Conservation (phyloP, 2,797 vertebrate species). For the Microctenopoma lineatum region DNA sequence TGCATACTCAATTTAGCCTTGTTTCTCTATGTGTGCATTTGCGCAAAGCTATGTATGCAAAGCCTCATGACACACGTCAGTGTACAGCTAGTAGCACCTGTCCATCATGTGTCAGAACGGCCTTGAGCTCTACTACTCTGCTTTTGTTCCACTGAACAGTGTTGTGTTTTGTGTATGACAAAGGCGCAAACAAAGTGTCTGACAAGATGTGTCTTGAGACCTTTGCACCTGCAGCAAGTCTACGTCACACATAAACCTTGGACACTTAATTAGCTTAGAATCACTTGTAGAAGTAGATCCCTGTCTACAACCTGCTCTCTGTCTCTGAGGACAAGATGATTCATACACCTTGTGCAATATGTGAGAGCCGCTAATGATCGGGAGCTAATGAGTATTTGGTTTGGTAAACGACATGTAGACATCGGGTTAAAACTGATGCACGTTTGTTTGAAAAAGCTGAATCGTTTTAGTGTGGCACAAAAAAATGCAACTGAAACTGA, state of each 20-base stretch:
- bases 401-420: not conserved
- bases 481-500: no score
- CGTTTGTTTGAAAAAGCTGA: no score
- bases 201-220: not conserved
- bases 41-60: not conserved
- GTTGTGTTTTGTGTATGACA: not conserved
- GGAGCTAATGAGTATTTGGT: not conserved
- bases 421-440: not conserved
- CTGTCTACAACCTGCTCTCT: no score
- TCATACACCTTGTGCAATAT: not conserved
- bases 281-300: not conserved
- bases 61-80: slow-evolving; percentile 31
- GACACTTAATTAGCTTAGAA: not conserved
- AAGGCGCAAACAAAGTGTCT: not conserved
- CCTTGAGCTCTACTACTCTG: not conserved
- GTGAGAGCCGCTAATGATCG: not conserved
- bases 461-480: no score
- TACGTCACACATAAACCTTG: no score
- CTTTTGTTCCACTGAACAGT: not conserved
- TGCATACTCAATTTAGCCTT: slow-evolving; percentile 10
- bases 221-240: not conserved
- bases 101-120: slow-evolving; percentile 29
- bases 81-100: slow-evolving; percentile 32
- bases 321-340: not conserved
- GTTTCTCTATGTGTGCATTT: not conserved